These are phyloP conservation scores for Pegoplata infirma DNA, from an alignment of 2,888 invertebrate genomes.

Conservation along the genomic window DNA sequence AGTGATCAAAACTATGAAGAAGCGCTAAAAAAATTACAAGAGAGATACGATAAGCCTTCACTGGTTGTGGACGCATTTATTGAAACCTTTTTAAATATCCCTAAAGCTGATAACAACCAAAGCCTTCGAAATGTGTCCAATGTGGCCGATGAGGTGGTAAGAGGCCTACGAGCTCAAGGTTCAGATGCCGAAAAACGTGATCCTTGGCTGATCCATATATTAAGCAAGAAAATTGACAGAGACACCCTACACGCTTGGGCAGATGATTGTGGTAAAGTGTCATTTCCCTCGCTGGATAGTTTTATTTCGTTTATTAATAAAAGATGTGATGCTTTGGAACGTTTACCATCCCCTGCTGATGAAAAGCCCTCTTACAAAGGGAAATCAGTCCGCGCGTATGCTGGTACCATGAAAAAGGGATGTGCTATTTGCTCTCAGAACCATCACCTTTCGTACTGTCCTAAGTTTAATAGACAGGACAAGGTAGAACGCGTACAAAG, in stretches of 20 bases:
- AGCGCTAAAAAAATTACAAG: slow-evolving; percentile 30
- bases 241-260: slow-evolving; percentile 36
- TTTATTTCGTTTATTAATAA: slow-evolving; percentile 31
- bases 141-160: slow-evolving; percentile 41
- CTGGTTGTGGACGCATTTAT: slow-evolving; percentile 47
- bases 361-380: neutral
- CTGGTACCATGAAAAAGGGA: neutral
- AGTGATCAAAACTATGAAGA: slow-evolving; percentile 35
- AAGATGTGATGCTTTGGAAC: slow-evolving; percentile 22
- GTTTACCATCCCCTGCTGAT: neutral
- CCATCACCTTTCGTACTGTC: slow-evolving; percentile 8
- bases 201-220: slow-evolving; percentile 33
- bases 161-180: slow-evolving; percentile 32
- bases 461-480: neutral
- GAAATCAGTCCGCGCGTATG: slow-evolving; percentile 7
- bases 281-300: slow-evolving; percentile 27
- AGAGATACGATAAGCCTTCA: slow-evolving; percentile 37
- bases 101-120: slow-evolving; percentile 1
- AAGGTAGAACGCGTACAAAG: too few relatives aligned
- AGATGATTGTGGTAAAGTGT: slow-evolving; percentile 12
- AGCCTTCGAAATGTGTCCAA: slow-evolving; percentile 14
- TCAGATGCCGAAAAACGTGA: slow-evolving; percentile 26
- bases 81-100: slow-evolving; percentile 25
- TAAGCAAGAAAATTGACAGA: slow-evolving; percentile 31
- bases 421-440: neutral